phyloP scores from a whole-genome alignment of 1,140 invertebrate genomes.

The Lepidurus apus region DNA sequence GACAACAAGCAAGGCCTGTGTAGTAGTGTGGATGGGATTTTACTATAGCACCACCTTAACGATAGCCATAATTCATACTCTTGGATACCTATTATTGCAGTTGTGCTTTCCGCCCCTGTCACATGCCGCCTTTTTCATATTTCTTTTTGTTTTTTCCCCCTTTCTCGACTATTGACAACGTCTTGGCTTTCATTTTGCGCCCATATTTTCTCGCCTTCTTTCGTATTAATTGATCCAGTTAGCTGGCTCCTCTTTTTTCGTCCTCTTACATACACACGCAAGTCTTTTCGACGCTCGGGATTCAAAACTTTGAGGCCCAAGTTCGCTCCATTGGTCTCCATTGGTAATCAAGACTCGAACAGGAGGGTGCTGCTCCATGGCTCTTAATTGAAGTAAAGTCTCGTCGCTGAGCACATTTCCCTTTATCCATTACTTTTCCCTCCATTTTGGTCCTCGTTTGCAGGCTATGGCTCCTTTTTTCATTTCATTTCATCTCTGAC shows the following conservation, averaged over 20 bases:
- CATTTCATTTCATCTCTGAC: background rate
- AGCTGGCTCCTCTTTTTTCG: background rate
- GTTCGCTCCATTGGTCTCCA: background rate
- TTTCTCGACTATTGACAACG: background rate
- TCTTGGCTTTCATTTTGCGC: background rate
- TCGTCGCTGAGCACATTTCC: constrained; percentile 17
- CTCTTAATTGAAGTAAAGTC: constrained; percentile 7
- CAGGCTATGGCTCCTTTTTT: background rate
- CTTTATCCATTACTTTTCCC: constrained; percentile 9
- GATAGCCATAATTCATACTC: constrained; percentile 7
- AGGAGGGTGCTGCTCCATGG: background rate
- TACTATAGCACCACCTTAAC: background rate
- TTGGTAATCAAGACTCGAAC: background rate
- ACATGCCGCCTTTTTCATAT: background rate
- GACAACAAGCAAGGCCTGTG: constrained; percentile 13
- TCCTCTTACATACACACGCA: background rate
- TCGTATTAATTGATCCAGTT: background rate
- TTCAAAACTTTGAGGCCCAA: too few species aligned
- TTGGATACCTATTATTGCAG: background rate
- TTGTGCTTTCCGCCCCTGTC: constrained; percentile 7
- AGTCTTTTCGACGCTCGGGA: background rate
- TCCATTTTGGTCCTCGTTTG: background rate
- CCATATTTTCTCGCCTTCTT: background rate
- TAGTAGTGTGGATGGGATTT: constrained; percentile 8
- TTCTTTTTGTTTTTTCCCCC: background rate